Evolutionary conservation across 2,113 vertebrate species (phyloP).

Genomic region (Ptilorrhoa leucosticta): DNA sequence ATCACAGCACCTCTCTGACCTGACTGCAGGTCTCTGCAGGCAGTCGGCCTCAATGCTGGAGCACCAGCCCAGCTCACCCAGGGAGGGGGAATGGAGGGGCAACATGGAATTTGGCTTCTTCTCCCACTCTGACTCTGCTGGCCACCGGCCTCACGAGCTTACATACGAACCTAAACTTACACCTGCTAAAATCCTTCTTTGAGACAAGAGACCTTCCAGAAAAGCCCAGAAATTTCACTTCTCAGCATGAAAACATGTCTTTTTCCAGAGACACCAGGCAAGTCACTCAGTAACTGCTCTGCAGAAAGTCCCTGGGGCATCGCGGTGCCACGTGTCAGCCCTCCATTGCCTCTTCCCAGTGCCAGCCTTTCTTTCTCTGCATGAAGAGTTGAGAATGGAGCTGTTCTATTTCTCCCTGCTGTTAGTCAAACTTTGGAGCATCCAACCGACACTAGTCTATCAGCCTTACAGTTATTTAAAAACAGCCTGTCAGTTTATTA

Average conservation of each 20-base stretch:
- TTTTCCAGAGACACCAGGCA: background rate
- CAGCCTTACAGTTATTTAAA: conserved; percentile 32
- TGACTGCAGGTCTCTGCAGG: background rate
- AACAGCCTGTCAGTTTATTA: conserved; percentile 29
- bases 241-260: background rate
- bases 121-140: background rate
- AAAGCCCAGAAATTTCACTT: background rate
- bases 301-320: background rate
- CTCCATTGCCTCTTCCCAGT: background rate
- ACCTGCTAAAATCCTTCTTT: background rate
- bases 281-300: background rate
- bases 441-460: background rate
- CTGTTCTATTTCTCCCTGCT: background rate
- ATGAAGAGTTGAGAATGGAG: background rate
- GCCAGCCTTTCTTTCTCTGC: background rate
- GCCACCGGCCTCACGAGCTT: fast-evolving
- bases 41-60: fast-evolving
- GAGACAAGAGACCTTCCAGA: background rate
- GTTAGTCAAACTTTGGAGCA: conserved; percentile 18
- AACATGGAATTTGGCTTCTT: background rate
- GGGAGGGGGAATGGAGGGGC: background rate
- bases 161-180: background rate
- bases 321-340: fast-evolving
- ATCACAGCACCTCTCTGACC: background rate
- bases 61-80: background rate